Evolutionary conservation across 2,113 vertebrate genomes (phyloP), one percentile per base, ranked within the genome.

Genomic region (Proteles cristata): DNA sequence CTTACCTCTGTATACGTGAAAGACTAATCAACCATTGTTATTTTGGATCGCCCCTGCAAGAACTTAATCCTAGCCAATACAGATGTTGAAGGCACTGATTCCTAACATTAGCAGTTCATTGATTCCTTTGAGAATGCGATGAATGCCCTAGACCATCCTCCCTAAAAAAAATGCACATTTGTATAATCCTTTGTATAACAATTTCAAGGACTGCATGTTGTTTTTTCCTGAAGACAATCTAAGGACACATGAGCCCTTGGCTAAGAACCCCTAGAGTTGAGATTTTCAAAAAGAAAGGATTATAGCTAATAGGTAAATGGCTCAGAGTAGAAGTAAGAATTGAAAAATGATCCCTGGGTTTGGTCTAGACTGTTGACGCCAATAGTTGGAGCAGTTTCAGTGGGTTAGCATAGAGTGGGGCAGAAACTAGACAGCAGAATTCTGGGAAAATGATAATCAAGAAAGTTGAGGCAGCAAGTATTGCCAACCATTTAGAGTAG

Each of bases 271-370:
- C 21, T 80, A 39, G 15, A 86, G 8, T 31, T 50, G 33, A 94
- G 58, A 90, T 90, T 92, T 81, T 86, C 66, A 43, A 50, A 48
- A 80, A 90, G n/a, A 80, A 85, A 85, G 8, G 39, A 81, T 73
- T 80, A n/a, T n/a, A 71, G 71, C 84, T 31, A 71, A 84, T 12
- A 92, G 82, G 31, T 61, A 96, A 74, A 58, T 65, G 82, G 61
- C 58, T 74, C 58, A 81, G 26, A 50, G 55, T 25, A 81, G 80
- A 97, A 71, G 45, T 48, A 80, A 89, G 11, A 71, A 43, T 45
- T n/a, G 80, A 80, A 28, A 69, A 23, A 6, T 61, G 55, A n/a
- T n/a, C 28, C 33, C 25, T 82, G 35, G 71, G 65, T 87, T 69
- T 84, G 53, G 53, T 28, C 71, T 50, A 79, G 53, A 73, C 43